Percentiles rank a stretch among this genome's conserved stretches.
Evolutionary conservation across 2,888 invertebrate species (phyloP).

Genomic region (Nematopogon swammerdamellus): DNA sequence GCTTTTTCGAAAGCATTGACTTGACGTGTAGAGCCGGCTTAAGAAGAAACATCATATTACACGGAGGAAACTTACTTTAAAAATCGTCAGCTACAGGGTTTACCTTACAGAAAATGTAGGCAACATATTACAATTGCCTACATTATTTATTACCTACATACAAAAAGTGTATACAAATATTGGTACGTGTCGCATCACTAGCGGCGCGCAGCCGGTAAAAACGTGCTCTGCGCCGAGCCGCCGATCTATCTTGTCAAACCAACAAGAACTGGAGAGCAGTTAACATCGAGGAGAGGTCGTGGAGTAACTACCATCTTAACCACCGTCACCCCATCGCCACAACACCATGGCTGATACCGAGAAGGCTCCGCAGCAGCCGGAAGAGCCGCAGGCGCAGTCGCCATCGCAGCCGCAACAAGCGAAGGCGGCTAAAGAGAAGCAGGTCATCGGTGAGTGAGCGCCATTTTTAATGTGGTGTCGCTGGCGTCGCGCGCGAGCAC

Average conservation of each 20-base stretch:
- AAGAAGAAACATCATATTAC: too few relatives aligned
- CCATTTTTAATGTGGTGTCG: conserved; percentile 7
- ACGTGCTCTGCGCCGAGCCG: background rate
- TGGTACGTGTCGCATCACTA: too few relatives aligned
- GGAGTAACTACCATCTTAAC: conserved; percentile 68
- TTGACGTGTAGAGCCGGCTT: too few relatives aligned
- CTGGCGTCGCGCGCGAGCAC: conserved; percentile 6
- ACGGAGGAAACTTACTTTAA: too few relatives aligned
- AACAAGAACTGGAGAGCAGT: conserved; percentile 60
- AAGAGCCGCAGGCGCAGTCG: conserved; percentile 60
- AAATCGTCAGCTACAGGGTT: too few relatives aligned
- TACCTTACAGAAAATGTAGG: too few relatives aligned
- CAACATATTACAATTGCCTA: too few relatives aligned
- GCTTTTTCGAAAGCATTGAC: too few relatives aligned
- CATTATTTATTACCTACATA: too few relatives aligned
- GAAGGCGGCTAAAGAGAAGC: conserved; percentile 75
- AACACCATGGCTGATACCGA: conserved; percentile 96
- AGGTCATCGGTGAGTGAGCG: conserved; percentile 75
- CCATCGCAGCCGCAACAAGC: conserved; percentile 58
- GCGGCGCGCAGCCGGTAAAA: background rate
- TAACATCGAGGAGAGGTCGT: conserved; percentile 73
- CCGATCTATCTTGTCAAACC: conserved; percentile 23
- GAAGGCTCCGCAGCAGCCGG: conserved; percentile 71
- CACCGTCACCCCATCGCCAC: conserved; percentile 73
- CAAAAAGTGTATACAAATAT: too few relatives aligned